These are phyloP conservation scores for Metellina segmentata DNA, from an alignment of 2,888 invertebrate genomes.

Conservation along the genomic window DNA sequence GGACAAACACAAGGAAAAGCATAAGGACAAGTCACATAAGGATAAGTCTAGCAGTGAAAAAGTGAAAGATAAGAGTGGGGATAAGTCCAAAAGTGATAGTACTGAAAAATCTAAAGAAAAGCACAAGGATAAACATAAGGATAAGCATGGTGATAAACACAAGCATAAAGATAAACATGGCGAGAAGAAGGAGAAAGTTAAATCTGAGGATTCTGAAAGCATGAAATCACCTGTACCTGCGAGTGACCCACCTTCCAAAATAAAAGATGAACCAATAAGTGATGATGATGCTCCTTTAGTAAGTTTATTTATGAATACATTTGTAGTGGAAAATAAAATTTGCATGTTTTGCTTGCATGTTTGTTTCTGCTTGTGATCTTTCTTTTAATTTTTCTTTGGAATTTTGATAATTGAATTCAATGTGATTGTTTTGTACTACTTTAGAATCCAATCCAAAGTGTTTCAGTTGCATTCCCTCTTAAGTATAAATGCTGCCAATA, in stretches of 20 bases:
- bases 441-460: too few relatives aligned
- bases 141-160: conserved; percentile 39
- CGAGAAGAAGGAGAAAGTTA: conserved; percentile 9
- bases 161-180: conserved; percentile 35
- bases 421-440: too few relatives aligned
- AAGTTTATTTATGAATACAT: conserved; percentile 79
- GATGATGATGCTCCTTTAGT: conserved; percentile 91
- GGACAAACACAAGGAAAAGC: conserved; percentile 73
- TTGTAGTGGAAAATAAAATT: background rate
- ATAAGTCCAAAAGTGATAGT: conserved; percentile 47
- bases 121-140: conserved; percentile 26
- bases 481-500: too few relatives aligned
- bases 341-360: background rate
- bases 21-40: conserved; percentile 61
- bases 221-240: background rate
- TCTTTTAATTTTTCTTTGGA: background rate
- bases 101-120: conserved; percentile 28
- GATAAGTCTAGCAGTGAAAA: conserved; percentile 63
- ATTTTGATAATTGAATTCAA: too few relatives aligned
- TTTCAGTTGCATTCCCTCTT: too few relatives aligned
- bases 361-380: background rate
- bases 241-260: background rate
- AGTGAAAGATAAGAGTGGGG: conserved; percentile 41
- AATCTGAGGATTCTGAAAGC: background rate
- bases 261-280: conserved; percentile 80